phyloP scores from a whole-genome alignment of 2,113 vertebrate species.

The Chlamydotis undulata region DNA sequence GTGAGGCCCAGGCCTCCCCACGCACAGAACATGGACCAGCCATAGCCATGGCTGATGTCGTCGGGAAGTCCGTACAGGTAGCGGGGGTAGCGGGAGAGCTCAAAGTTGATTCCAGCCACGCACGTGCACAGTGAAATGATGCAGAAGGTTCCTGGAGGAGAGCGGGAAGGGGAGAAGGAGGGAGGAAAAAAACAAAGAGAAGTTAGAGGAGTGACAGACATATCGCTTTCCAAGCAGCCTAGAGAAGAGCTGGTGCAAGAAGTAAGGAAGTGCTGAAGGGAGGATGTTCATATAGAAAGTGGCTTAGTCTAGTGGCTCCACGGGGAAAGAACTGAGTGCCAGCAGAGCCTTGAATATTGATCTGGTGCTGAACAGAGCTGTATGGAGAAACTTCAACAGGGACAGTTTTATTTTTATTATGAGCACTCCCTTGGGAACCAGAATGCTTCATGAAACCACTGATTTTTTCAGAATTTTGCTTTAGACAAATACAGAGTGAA shows the following conservation, averaged over 20 bases:
- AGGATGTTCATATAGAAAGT: background rate
- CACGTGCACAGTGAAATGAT: constrained; percentile 98
- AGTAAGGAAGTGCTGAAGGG: background rate
- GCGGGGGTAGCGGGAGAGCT: constrained; percentile 94
- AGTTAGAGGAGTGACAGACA: constrained; percentile 31
- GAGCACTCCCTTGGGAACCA: background rate
- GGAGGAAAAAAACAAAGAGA: constrained; percentile 14
- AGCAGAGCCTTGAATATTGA: background rate
- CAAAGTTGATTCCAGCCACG: constrained; percentile 97
- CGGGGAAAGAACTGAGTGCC: background rate
- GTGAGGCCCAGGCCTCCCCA: constrained; percentile 97
- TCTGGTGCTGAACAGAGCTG: background rate
- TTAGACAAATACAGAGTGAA: background rate
- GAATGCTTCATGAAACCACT: background rate
- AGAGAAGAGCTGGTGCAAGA: background rate
- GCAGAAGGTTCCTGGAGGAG: constrained; percentile 92
- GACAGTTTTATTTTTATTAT: background rate
- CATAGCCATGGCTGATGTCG: constrained; percentile 96
- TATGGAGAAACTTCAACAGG: background rate
- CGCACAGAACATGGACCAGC: constrained; percentile 99
- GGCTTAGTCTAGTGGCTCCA: background rate
- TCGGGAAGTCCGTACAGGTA: constrained; percentile 93
- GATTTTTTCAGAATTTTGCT: constrained; percentile 20
- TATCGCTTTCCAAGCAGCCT: background rate
- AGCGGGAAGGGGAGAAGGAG: background rate